These are phyloP conservation scores for Drosophila parvula DNA, from an alignment of 1,140 invertebrate species.

Conservation along the genomic window DNA sequence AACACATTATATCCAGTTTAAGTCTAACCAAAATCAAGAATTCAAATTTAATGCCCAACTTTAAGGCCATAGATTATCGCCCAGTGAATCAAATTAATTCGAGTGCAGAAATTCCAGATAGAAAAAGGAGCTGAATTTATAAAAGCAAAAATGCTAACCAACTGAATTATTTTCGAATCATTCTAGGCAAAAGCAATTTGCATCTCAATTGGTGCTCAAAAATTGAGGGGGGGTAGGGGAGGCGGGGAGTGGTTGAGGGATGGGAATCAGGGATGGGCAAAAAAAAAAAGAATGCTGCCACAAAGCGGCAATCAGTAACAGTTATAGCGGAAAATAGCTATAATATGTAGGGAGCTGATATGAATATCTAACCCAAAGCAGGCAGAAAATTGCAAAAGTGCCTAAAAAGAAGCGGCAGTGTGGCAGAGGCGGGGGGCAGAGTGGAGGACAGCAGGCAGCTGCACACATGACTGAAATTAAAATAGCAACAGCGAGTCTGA, in stretches of 20 bases:
- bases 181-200: constrained; percentile 76
- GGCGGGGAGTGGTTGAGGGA: neutral
- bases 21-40: constrained; percentile 10
- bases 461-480: constrained; percentile 79
- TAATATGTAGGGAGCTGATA: constrained; percentile 76
- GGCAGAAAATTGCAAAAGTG: constrained; percentile 73
- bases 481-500: constrained; percentile 61
- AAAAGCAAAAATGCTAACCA: constrained; percentile 55
- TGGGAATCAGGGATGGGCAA: constrained; percentile 7
- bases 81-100: constrained; percentile 66
- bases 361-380: constrained; percentile 72
- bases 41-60: constrained; percentile 17
- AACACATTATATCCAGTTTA: neutral
- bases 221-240: constrained; percentile 27
- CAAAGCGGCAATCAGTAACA: constrained; percentile 79
- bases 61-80: constrained; percentile 56
- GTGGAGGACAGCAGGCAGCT: constrained; percentile 24
- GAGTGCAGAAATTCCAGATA: constrained; percentile 36
- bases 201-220: constrained; percentile 72
- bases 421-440: constrained; percentile 19
- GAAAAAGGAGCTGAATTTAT: constrained; percentile 20
- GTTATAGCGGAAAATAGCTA: constrained; percentile 80
- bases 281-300: constrained; percentile 45
- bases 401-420: constrained; percentile 57
- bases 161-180: constrained; percentile 80